Percentiles rank a stretch among this genome's conserved stretches.
These are phyloP conservation scores for Aegotheles bennettii DNA, from an alignment of 2,113 vertebrate genomes.

Conservation along the genomic window DNA sequence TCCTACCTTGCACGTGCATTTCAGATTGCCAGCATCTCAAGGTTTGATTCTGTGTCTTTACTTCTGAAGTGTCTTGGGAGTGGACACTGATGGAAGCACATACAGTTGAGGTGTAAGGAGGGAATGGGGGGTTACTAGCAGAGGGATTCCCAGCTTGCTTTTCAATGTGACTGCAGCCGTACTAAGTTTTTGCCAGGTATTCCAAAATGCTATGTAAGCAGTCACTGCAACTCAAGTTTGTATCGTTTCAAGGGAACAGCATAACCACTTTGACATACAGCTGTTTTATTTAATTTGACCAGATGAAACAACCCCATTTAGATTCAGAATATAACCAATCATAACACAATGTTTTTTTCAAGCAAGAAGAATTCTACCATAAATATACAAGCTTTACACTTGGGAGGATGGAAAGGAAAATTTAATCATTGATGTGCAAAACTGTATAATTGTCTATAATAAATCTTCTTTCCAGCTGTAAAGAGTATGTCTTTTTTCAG, in stretches of 20 bases:
- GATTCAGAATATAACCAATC: background rate
- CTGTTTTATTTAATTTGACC: background rate
- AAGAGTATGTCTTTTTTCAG: background rate
- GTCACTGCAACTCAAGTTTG: background rate
- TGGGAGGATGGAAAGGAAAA: background rate
- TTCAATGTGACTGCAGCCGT: background rate
- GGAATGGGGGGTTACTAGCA: fast-evolving
- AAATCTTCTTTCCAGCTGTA: background rate
- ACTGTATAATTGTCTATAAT: background rate
- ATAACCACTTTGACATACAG: background rate
- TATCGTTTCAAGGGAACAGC: background rate
- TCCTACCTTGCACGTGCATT: background rate
- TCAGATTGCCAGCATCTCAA: background rate
- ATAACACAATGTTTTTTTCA: background rate
- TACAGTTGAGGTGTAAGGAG: background rate
- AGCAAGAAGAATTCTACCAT: background rate
- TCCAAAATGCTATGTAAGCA: background rate
- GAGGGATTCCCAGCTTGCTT: background rate
- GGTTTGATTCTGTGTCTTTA: background rate
- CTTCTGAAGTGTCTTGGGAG: background rate
- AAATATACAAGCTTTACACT: background rate
- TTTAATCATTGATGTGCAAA: background rate
- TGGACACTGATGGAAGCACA: background rate
- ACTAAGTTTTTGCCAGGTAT: background rate
- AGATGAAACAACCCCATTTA: background rate